phyloP scores from a whole-genome alignment of 2,113 vertebrate genomes.

The Rhadina sibilatrix region DNA sequence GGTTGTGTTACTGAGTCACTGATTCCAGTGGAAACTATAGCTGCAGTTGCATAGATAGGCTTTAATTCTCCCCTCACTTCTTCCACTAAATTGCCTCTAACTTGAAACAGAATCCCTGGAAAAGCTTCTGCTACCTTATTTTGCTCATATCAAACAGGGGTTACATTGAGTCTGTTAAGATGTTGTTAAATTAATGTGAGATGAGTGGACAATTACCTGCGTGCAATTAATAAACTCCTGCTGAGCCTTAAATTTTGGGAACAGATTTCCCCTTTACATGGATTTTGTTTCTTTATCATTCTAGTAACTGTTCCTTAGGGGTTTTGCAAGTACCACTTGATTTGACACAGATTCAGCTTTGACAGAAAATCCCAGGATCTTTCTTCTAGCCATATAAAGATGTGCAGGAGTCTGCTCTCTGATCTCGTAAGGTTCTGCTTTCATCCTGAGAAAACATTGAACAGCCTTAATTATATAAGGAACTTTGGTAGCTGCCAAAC shows the following conservation, averaged over 20 bases:
- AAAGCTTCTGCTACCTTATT: not conserved
- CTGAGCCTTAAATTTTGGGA: not conserved
- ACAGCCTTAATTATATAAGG: not conserved
- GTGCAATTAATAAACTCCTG: not conserved
- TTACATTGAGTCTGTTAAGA: not conserved
- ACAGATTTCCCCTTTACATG: not conserved
- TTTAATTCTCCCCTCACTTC: not conserved
- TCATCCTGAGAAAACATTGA: not conserved
- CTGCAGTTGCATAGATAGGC: not conserved
- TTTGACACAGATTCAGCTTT: not conserved
- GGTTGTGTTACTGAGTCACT: conserved; percentile 32
- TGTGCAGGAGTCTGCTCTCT: not conserved
- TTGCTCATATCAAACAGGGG: not conserved
- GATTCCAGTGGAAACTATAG: conserved; percentile 46
- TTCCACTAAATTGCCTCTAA: not conserved
- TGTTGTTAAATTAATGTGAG: not conserved
- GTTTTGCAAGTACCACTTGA: not conserved
- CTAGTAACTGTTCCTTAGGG: not conserved
- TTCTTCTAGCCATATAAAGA: not conserved
- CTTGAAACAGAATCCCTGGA: not conserved
- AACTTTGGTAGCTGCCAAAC: not conserved
- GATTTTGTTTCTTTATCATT: not conserved
- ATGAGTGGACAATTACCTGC: not conserved
- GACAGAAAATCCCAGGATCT: not conserved
- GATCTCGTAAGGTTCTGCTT: not conserved